Base-by-base conservation (phyloP, 1,140 invertebrate genomes). In the Apocrypta bakeri region DNA sequence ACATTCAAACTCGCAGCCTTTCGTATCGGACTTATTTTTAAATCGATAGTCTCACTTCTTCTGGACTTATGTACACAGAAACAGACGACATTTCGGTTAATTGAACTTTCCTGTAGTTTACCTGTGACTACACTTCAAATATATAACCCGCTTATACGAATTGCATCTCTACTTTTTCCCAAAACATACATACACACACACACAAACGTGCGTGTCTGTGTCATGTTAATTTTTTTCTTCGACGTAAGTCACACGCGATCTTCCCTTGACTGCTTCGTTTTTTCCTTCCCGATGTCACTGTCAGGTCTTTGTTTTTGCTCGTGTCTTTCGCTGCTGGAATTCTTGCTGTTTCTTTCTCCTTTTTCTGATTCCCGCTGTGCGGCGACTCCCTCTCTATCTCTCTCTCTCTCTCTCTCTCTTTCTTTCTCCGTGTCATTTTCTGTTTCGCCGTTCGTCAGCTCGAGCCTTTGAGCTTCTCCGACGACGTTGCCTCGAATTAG, bases 381-480 rank as follows among this genome's bases (percentile, higher is more conserved):
- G 4, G 17, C 17, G 48, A 12, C 42, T 37, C 27, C 11, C 76
- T 66, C 63, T 66, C 79, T 64, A 0, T 75, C 42, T 37, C 27
- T 24, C 76, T 66, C 63, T 66, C 79, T 64, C 1, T 75, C 42
- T 37, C 27, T 7, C 24, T 31, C 24, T 69, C 27, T 27, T n/a
- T 72, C 29, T 14, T 4, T 17, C 27, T 80, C 24, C 48, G 33
- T 48, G 64, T 74, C 37, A 75, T 74, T 66, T 68, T 75, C 63
- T 75, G 61, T 68, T 24, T 56, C 69, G 61, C 80, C 40, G 33
- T 78, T 74, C 63, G 56, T 75, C 77, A 79, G 82, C 14, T 73
- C 85, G 79, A 85, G 84, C 29, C 82, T 86, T 87, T 86, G 68
- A 37, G 63, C 81, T 81, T 82, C 72, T 33, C 42, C 24, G 63